Conservation (phyloP, 2,113 vertebrate genomes). For the Campylorhamphus procurvoides region DNA sequence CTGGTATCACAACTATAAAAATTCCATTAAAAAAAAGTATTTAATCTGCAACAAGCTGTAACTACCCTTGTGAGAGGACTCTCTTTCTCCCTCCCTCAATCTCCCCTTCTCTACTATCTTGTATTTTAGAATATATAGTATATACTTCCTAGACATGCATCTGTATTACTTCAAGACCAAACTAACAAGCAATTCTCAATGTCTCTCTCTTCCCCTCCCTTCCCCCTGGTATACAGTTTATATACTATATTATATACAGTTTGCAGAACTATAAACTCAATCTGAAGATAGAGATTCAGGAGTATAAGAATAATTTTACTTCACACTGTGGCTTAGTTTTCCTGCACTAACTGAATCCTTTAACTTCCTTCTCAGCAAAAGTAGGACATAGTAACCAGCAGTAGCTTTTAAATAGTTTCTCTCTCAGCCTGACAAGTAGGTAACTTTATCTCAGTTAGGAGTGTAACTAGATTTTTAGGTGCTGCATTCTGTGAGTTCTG, state of each 20-base stretch:
- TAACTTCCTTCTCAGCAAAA: background rate
- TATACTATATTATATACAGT: background rate
- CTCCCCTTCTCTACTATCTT: background rate
- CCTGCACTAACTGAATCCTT: background rate
- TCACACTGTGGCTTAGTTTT: background rate
- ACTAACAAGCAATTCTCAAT: background rate
- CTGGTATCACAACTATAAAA: background rate
- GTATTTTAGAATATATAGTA: background rate
- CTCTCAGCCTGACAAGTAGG: background rate
- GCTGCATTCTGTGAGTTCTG: background rate
- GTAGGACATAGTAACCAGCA: background rate
- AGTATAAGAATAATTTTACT: background rate
- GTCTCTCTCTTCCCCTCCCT: background rate
- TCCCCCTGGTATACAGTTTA: background rate
- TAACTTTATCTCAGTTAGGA: background rate
- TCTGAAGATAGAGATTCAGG: background rate
- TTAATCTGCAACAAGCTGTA: background rate
- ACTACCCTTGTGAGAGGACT: background rate
- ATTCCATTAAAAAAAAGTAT: background rate
- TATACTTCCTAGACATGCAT: background rate
- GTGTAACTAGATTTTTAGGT: background rate
- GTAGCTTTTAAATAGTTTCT: background rate
- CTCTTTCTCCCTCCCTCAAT: rapidly evolving
- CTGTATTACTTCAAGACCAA: background rate
- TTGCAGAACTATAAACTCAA: background rate